These are phyloP conservation scores for Hyla sarda DNA, from an alignment of 2,113 vertebrate genomes.

Conservation along the genomic window DNA sequence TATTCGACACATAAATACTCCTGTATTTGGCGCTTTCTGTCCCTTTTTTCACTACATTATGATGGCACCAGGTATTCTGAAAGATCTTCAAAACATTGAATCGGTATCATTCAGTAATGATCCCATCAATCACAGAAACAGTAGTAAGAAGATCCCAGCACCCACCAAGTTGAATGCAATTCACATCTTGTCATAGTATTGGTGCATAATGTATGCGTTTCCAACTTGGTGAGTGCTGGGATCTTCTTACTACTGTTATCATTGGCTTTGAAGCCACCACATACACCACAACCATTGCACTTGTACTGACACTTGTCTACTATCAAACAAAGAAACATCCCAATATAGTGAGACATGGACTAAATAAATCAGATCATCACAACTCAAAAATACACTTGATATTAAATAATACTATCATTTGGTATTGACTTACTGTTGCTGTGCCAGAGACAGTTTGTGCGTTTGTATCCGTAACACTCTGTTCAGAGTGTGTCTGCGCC, in stretches of 20 bases:
- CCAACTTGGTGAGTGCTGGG: too few species aligned
- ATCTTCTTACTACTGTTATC: too few species aligned
- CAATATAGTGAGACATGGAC: neutral
- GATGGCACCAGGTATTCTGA: neutral
- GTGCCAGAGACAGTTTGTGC: conserved; percentile 92
- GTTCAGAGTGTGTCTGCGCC: conserved; percentile 89
- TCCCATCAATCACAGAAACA: too few species aligned
- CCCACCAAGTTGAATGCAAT: too few species aligned
- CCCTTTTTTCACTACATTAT: neutral
- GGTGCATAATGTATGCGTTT: too few species aligned
- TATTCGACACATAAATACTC: neutral
- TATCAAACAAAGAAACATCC: neutral
- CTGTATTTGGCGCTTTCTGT: neutral
- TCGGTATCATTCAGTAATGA: neutral
- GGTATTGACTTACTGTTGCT: conserved; percentile 88
- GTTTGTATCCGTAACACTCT: conserved; percentile 81
- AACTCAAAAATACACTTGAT: neutral
- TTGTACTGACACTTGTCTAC: too few species aligned
- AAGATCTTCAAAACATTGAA: neutral
- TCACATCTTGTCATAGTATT: too few species aligned
- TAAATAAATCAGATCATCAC: neutral
- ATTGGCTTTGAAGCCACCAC: too few species aligned
- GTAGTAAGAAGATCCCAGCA: too few species aligned
- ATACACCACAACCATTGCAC: too few species aligned
- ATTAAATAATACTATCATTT: neutral